These are phyloP conservation scores for Sitobion miscanthi DNA, from an alignment of 1,140 invertebrate species.

Conservation along the genomic window DNA sequence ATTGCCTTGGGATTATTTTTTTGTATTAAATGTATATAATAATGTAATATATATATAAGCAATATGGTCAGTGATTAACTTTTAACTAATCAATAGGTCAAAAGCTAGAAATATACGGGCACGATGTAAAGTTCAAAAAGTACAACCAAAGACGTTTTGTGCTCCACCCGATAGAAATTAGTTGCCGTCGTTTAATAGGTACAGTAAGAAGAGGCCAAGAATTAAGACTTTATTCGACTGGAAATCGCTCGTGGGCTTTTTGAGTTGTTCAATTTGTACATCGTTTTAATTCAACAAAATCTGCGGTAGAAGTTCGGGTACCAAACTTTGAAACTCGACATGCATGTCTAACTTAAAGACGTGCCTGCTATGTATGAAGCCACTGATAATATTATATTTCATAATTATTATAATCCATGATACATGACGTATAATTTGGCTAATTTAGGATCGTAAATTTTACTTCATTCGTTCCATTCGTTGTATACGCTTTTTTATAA, in stretches of 20 bases:
- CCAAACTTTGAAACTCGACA: conserved; percentile 40
- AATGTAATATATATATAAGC: background rate
- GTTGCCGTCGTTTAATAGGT: background rate
- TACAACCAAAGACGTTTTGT: background rate
- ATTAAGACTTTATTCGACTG: conserved; percentile 33
- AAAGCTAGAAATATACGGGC: background rate
- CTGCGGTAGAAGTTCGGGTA: conserved; percentile 24
- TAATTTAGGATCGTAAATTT: background rate
- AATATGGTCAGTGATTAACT: background rate
- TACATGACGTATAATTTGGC: background rate
- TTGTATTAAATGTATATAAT: background rate
- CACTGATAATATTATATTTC: conserved; percentile 43
- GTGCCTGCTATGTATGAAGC: conserved; percentile 13
- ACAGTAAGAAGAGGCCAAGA: background rate
- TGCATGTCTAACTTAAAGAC: conserved; percentile 28
- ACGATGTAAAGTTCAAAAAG: conserved; percentile 12
- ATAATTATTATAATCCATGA: conserved; percentile 24
- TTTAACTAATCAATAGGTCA: background rate
- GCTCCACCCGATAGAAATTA: conserved; percentile 35
- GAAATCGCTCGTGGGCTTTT: conserved; percentile 42
- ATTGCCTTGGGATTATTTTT: background rate
- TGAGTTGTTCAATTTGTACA: conserved; percentile 46
- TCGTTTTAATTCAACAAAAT: conserved; percentile 48
- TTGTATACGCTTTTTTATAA: background rate
- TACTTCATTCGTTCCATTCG: background rate